Evolutionary conservation across 2,888 invertebrate genomes (phyloP), one percentile per base, ranked within the genome.

Genomic region (Melinopterus prodromus): DNA sequence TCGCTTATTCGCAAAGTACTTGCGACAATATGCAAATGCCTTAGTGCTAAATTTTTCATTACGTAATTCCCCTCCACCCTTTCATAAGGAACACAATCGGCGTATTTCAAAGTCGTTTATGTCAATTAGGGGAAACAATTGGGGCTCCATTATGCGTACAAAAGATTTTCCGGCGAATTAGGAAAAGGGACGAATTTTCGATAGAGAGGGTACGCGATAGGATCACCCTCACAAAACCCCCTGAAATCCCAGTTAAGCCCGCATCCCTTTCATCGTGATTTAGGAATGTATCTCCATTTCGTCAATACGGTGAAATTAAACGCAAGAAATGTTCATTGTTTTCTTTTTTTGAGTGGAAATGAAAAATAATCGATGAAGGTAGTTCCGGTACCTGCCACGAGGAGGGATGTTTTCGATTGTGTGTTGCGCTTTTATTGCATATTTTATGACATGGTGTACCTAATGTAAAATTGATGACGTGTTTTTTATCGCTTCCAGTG

Each of bases 61-160:
- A 7, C 9, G 2, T 12, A 53, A 53, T 53, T 53, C 53, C 9
- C 1, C 12, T 6, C 5, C 53, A 9, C 53, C 9, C 9, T 53
- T 12, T 53, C 53, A 9, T 1, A 53, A 53, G 12, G 9, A 1
- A 53, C 7, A 53, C 7, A 53, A 53, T 53, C 53, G 12, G 9
- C 53, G 53, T 9, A 53, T 53, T 53, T 53, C 53, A 53, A 12
- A 7, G 53, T 53, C 53, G 53, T 53, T 53, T 53, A 53, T 53
- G 53, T 53, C 53, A 53, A 53, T 53, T 53, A 53, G 53, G 53
- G 53, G 53, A 53, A 53, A 53, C 53, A 53, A 53, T 53, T 53
- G 3, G 53, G 53, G 53, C 53, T 6, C 53, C 5, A 53, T 53
- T 53, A 53, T 53, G 53, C 53, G 9, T 53, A 53, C 53, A 53